Evolutionary conservation across 2,888 invertebrate species (phyloP), one percentile per base, ranked within the genome.

Genomic region (Volucella bombylans): DNA sequence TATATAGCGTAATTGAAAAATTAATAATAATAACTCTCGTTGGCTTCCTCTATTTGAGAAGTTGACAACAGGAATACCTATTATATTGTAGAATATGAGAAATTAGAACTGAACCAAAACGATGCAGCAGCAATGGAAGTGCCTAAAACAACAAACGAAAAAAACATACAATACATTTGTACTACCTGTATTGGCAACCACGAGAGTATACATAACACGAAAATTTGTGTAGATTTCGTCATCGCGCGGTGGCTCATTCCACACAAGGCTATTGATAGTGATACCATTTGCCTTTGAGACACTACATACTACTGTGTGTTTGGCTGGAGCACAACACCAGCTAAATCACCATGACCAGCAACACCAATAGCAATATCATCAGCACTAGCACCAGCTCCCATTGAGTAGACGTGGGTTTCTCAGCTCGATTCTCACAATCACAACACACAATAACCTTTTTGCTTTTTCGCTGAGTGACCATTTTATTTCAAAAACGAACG

Each of bases 161-260:
- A 31, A 31, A 6, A 31, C 1, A 23, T 3, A 6, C 4, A 31
- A 23, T 2, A 8, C 4, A 9, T 57, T 43, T 45, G 11, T 49
- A 54, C 54, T 59, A 81, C 57, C 14, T 67, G 18, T 54, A 61
- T 45, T 67, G 43, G 62, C 55, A 23, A 54, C 14, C 50, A 54
- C 6, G 4, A n/a, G 23, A 23, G 23, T 54, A 10, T 72, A 49
- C 12, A 31, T 64, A 57, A 49, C 15, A 67, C 45, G 43, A n/a
- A 78, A 79, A 73, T 71, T 67, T 38, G 54, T 65, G 18, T 69
- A 41, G 14, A 76, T 83, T 83, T 83, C 83, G 79, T 83, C 83
- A 83, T 76, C 83, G 74, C 45, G 55, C 43, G 45, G 14, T 74
- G 55, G 74, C 65, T 41, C 67, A 52, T 74, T 67, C 74, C 57